These are phyloP conservation scores for Beroe ovata DNA, from an alignment of 37 sponge, comb jelly and placozoan genomes.

Conservation along the genomic window DNA sequence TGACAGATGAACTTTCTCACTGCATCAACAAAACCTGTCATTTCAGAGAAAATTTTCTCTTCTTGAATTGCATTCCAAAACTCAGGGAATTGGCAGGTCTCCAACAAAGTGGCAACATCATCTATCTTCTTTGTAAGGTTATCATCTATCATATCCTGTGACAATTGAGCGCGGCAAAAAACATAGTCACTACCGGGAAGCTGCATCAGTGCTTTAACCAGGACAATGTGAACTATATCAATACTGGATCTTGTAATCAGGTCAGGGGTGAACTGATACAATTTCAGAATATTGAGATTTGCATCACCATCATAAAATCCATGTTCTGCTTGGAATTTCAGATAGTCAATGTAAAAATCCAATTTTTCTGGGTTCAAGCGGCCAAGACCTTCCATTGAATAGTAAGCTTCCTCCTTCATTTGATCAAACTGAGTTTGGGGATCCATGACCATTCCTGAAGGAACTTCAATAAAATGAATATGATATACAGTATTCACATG, in stretches of 20 bases:
- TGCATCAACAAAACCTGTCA: slow-evolving; percentile 20
- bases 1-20: slow-evolving; percentile 21
- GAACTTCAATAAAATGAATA: background rate
- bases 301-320: slow-evolving; percentile 56
- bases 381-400: slow-evolving; percentile 48
- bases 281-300: slow-evolving; percentile 52
- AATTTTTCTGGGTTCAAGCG: slow-evolving; percentile 63
- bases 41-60: slow-evolving; percentile 26
- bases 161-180: slow-evolving; percentile 34
- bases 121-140: slow-evolving; percentile 62
- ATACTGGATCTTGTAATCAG: slow-evolving; percentile 27
- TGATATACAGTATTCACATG: background rate
- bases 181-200: slow-evolving; percentile 57
- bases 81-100: slow-evolving; percentile 64
- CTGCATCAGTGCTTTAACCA: slow-evolving; percentile 59
- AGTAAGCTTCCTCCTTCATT: slow-evolving; percentile 64
- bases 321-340: slow-evolving; percentile 54
- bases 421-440: slow-evolving; percentile 26
- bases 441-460: slow-evolving; percentile 64
- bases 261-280: slow-evolving; percentile 55
- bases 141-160: slow-evolving; percentile 63
- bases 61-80: slow-evolving; percentile 63
- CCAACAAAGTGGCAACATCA: slow-evolving; percentile 47
- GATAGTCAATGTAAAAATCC: slow-evolving; percentile 49
- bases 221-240: slow-evolving; percentile 35